phyloP scores from a whole-genome alignment of 1,140 invertebrate species.

The Anagrus nilaparvatae region DNA sequence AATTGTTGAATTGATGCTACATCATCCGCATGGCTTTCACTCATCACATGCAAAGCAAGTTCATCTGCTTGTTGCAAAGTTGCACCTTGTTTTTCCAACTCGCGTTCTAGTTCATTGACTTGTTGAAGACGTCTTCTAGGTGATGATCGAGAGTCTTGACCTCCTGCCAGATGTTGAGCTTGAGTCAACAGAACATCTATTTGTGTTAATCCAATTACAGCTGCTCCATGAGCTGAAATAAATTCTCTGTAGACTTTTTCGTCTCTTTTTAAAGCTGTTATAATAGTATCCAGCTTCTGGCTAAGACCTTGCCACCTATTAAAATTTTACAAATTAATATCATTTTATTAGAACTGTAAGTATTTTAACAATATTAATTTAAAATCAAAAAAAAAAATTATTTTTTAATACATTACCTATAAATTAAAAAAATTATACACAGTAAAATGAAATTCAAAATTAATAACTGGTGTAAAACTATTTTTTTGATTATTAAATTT shows the following conservation, averaged over 20 bases:
- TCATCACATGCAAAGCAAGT: constrained; percentile 49
- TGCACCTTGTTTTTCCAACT: constrained; percentile 44
- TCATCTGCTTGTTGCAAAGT: constrained; percentile 47
- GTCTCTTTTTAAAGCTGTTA: constrained; percentile 40
- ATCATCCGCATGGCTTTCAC: constrained; percentile 44
- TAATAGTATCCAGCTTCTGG: constrained; percentile 39
- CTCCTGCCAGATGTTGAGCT: constrained; percentile 51
- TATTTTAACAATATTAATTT: too few species aligned
- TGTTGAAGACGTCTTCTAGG: constrained; percentile 36
- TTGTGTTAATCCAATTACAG: constrained; percentile 55
- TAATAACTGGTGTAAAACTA: too few species aligned
- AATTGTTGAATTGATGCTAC: constrained; percentile 48
- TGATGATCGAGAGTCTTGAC: constrained; percentile 35
- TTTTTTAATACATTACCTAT: too few species aligned
- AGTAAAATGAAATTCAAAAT: too few species aligned
- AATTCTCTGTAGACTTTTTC: constrained; percentile 54
- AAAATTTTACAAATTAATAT: too few species aligned
- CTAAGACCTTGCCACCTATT: constrained; percentile 48
- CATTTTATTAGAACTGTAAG: too few species aligned
- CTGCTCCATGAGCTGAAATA: constrained; percentile 55
- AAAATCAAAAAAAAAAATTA: too few species aligned
- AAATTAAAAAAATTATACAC: too few species aligned
- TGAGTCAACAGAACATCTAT: constrained; percentile 60
- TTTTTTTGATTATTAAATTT: too few species aligned
- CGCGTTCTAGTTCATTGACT: constrained; percentile 45